These are phyloP conservation scores for Scaptomyza caliginosa DNA, from an alignment of 2,888 invertebrate genomes.

Conservation along the genomic window DNA sequence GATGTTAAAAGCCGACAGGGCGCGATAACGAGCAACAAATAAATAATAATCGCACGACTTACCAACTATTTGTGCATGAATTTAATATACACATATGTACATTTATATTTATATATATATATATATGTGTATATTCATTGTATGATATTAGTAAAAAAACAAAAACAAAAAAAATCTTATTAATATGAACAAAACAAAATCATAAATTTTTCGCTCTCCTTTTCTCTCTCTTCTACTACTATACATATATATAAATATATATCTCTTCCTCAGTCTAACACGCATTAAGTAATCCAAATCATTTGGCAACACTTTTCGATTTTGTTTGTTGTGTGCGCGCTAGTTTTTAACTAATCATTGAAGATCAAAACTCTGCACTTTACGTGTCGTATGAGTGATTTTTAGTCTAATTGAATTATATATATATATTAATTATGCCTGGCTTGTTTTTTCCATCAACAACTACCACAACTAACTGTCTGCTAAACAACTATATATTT, in stretches of 20 bases:
- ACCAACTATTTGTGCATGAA: constrained; percentile 60
- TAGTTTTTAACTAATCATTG: constrained; percentile 36
- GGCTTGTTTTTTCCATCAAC: constrained; percentile 54
- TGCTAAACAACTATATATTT: constrained; percentile 54
- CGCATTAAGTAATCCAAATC: constrained; percentile 44
- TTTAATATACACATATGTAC: constrained; percentile 54
- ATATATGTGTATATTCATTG: constrained; percentile 52
- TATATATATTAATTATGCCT: constrained; percentile 29
- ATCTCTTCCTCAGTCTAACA: constrained; percentile 28
- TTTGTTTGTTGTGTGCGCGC: constrained; percentile 76
- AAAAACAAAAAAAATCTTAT: constrained; percentile 27
- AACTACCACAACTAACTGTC: constrained; percentile 31
- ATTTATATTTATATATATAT: constrained; percentile 25
- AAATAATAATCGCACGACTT: constrained; percentile 42
- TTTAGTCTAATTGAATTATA: constrained; percentile 32
- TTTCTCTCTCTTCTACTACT: constrained; percentile 29
- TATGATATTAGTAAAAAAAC: constrained; percentile 67
- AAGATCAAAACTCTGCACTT: constrained; percentile 12
- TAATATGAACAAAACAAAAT: constrained; percentile 39
- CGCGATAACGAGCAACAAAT: constrained; percentile 75
- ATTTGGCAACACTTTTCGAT: constrained; percentile 55
- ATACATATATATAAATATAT: too few relatives aligned
- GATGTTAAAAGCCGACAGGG: constrained; percentile 82
- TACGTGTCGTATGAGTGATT: constrained; percentile 58
- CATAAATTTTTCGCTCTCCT: constrained; percentile 63